phyloP scores from a whole-genome alignment of 1,140 invertebrate species.

The Potamilus streckersoni region DNA sequence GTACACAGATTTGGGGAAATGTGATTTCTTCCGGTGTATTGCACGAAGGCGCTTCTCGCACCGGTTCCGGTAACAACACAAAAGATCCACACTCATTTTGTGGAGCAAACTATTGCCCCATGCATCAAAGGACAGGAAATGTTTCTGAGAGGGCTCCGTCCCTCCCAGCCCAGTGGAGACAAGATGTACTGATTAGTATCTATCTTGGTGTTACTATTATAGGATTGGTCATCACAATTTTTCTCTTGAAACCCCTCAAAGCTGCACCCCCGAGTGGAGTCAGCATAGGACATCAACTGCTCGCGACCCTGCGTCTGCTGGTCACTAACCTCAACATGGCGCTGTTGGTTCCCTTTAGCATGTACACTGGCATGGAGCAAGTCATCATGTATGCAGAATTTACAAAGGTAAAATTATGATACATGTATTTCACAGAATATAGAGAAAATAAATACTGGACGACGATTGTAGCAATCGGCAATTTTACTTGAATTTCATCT shows the following conservation, averaged over 20 bases:
- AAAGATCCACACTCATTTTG: no score
- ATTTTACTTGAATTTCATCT: no score
- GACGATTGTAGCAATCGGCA: no score
- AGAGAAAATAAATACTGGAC: no score
- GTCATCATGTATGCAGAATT: constrained; percentile 41
- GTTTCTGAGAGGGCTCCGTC: not conserved
- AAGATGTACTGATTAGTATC: constrained; percentile 33
- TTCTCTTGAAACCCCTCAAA: constrained; percentile 33
- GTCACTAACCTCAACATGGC: constrained; percentile 38
- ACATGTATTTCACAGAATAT: no score
- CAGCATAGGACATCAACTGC: constrained; percentile 21
- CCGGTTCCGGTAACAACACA: constrained; percentile 9
- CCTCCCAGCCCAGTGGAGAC: constrained; percentile 21
- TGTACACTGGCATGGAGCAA: constrained; percentile 43
- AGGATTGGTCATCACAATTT: constrained; percentile 36
- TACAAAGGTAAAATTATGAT: constrained; percentile 30
- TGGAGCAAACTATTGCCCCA: constrained; percentile 36
- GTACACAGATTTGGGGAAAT: constrained; percentile 53
- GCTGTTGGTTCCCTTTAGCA: constrained; percentile 38
- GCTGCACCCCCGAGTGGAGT: constrained; percentile 13
- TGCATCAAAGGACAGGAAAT: constrained; percentile 9
- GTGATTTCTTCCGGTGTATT: constrained; percentile 48
- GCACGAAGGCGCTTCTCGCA: constrained; percentile 6
- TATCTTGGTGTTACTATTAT: constrained; percentile 39
- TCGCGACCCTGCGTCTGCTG: constrained; percentile 32